Evolutionary conservation across 2,797 vertebrate species (phyloP), one percentile per base, ranked within the genome.

Genomic region (Clarias platycephalus): DNA sequence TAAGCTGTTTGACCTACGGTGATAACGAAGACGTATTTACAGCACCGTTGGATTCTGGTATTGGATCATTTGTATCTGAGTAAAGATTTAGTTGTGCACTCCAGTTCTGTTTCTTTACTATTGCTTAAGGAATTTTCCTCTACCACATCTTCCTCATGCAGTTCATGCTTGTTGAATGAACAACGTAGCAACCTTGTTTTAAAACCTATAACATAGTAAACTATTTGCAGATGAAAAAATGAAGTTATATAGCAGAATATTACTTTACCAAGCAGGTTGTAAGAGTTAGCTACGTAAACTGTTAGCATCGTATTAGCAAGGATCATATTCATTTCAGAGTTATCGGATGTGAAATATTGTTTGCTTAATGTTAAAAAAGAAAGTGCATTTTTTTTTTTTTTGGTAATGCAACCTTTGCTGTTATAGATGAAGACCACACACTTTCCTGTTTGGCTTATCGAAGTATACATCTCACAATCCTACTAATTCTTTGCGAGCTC

Each of bases 1-100:
- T 88, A 76, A 64, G 22, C 77, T 84, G 81, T 26, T 79, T 62
- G 85, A 87, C 20, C 76, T 44, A 18, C 83, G 37, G 16, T 34
- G 28, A 62, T 76, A 77, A 86, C 70, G 84, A 84, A 85, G 60
- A 79, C 81, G 26, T 2, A 53, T 5, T 26, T 1, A 28, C 13
- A 53, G 2, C 15, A 26, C 24, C 18, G 13, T 34, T 76, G 53
- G 8, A 28, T 76, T 26, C 53, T 58, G 53, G 74, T 76, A 57
- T 34, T 57, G 26, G 18, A 22, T 57, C 0, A 57, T 76, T 57
- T 76, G 26, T 75, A 57, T 75, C 3, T 49, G n/a, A 40, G 12
- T 44, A 44, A 70, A 37, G 22, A 40, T 71, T 18, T 28, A 55
- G 16, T 55, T 34, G 26, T 53, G 71, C 40, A 16, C 24, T 72